These are phyloP conservation scores for Caenorhabditis wallacei DNA, from an alignment of 2,888 invertebrate genomes.

Conservation along the genomic window DNA sequence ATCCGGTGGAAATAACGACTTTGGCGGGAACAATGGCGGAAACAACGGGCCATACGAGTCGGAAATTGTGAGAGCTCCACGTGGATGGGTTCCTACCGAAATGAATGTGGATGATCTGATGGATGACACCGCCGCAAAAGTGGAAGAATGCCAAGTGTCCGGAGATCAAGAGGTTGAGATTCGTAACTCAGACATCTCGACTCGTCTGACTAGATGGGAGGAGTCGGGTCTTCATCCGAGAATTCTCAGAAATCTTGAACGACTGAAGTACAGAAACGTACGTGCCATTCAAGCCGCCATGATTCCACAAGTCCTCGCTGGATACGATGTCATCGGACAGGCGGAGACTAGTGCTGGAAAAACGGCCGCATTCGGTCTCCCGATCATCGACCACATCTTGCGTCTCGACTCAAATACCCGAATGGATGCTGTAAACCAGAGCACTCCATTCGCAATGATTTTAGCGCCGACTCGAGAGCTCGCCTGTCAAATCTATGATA, in stretches of 20 bases:
- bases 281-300: slow-evolving; percentile 96
- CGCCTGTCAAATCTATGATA: slow-evolving; percentile 89
- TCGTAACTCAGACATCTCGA: slow-evolving; percentile 34
- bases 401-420: neutral
- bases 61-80: slow-evolving; percentile 48
- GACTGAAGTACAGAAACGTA: slow-evolving; percentile 88
- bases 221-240: slow-evolving; percentile 64
- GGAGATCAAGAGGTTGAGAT: slow-evolving; percentile 51
- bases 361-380: slow-evolving; percentile 95
- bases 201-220: slow-evolving; percentile 66
- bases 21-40: too few relatives aligned
- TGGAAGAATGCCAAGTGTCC: slow-evolving; percentile 23
- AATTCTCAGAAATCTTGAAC: slow-evolving; percentile 45
- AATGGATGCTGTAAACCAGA: neutral
- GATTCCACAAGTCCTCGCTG: slow-evolving; percentile 87
- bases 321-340: slow-evolving; percentile 95
- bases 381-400: slow-evolving; percentile 88
- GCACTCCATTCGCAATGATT: slow-evolving; percentile 86
- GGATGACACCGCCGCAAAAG: neutral
- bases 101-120: slow-evolving; percentile 21
- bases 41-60: too few relatives aligned
- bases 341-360: slow-evolving; percentile 99
- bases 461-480: slow-evolving; percentile 95
- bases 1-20: too few relatives aligned
- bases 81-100: slow-evolving; percentile 55